A percentile compares a stretch with the other conserved stretches of the same genome.
Evolutionary conservation across 2,113 vertebrate genomes (phyloP).

Genomic region (Pteruthius melanotis): DNA sequence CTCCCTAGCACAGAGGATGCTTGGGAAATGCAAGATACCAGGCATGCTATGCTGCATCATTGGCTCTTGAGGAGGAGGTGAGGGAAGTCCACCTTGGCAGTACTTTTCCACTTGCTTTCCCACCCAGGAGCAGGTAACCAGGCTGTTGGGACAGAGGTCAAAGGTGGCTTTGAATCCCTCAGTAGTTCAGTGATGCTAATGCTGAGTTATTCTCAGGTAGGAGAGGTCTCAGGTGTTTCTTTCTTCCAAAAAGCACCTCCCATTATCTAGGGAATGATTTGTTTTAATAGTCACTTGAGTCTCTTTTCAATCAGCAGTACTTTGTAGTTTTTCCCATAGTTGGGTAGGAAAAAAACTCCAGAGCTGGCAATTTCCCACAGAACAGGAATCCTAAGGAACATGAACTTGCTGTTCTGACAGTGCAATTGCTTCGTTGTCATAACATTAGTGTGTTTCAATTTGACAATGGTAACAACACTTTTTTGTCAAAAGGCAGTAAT

Average conservation of each 20-base stretch:
- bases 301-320: not conserved
- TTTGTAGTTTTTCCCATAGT: not conserved
- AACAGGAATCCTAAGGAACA: not conserved
- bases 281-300: not conserved
- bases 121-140: not conserved
- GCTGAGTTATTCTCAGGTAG: not conserved
- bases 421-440: not conserved
- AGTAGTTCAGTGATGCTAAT: not conserved
- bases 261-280: not conserved
- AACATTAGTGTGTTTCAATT: not conserved
- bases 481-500: not conserved
- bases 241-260: not conserved
- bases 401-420: not conserved
- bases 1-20: constrained; percentile 29
- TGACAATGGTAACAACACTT: not conserved
- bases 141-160: not conserved
- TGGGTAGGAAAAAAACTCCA: not conserved
- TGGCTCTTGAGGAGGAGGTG: not conserved
- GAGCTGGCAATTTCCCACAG: not conserved
- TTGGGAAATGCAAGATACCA: constrained; percentile 17
- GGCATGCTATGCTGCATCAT: not conserved
- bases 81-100: not conserved
- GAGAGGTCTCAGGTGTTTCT: not conserved
- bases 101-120: constrained; percentile 52
- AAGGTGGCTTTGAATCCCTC: not conserved